A percentile compares a stretch with the other conserved stretches of the same genome.
phyloP scores from a whole-genome alignment of 2,888 invertebrate species.

The Lycia hirtaria region DNA sequence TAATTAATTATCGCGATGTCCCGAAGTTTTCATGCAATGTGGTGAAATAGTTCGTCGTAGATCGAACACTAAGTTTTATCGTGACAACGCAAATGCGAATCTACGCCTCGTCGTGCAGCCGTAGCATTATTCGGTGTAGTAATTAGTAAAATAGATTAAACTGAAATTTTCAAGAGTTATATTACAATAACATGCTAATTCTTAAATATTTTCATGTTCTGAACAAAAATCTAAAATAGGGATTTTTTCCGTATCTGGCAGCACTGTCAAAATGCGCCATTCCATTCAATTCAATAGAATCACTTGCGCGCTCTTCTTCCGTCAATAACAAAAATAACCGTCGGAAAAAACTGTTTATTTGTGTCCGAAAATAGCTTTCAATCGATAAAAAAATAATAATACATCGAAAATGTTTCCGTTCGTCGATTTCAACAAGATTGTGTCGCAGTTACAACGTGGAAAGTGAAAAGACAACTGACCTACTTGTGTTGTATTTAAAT shows the following conservation, averaged over 20 bases:
- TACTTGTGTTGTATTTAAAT: slow-evolving; percentile 55
- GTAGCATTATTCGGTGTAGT: background rate
- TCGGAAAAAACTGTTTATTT: slow-evolving; percentile 34
- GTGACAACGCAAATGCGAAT: too few relatives aligned
- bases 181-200: too few relatives aligned
- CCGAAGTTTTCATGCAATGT: too few relatives aligned
- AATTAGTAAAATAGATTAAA: too few relatives aligned
- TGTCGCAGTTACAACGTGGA: slow-evolving; percentile 25
- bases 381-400: slow-evolving; percentile 16
- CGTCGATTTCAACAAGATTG: background rate
- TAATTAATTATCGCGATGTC: too few relatives aligned
- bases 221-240: background rate
- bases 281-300: too few relatives aligned
- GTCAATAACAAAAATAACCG: slow-evolving; percentile 51
- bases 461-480: slow-evolving; percentile 49
- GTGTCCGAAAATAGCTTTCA: slow-evolving; percentile 19
- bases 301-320: too few relatives aligned
- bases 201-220: background rate
- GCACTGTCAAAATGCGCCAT: slow-evolving; percentile 68
- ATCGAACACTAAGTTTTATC: too few relatives aligned
- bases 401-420: slow-evolving; percentile 14
- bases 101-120: too few relatives aligned
- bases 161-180: too few relatives aligned
- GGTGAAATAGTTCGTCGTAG: too few relatives aligned
- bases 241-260: slow-evolving; percentile 46